Evolutionary conservation across 2,888 invertebrate species (phyloP), one percentile per base, ranked within the genome.

Genomic region (Cryptocephalus moraei): DNA sequence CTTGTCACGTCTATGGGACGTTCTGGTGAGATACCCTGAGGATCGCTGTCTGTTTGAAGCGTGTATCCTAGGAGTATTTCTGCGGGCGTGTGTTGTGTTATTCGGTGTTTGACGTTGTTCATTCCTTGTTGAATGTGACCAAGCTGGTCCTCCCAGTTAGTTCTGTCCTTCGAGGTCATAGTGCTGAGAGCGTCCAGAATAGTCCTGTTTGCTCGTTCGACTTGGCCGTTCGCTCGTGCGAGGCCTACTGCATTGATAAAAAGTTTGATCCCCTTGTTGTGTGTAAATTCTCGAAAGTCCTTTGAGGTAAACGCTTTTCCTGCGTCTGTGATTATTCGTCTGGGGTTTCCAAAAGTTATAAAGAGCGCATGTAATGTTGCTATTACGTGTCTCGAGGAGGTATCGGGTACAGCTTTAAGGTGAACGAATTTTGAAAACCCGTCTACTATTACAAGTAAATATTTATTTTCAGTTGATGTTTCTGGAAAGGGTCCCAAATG

Each of bases 271-370:
- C 56, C 57, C 40, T 57, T 55, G 9, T 60, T 56, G 6, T 46
- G 39, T 44, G 63, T 66, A 49, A 62, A 66, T 4, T 52, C 47
- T 46, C 56, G 46, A 45, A 71, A 70, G 1, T 45, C 41, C 11
- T 56, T 44, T 9, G 41, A 33, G 14, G 42, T 49, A 32, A 46
- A 46, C 38, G 46, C 33, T 32, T 33, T 45, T 10, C 45, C 48
- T 9, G 49, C 33, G 42, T 52, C 50, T 14, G 45, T 36, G 33
- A 52, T 48, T 36, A 50, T 43, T 40, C 52, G 42, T 32, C 33
- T 48, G 10, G 52, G 52, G 14, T 45, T 39, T 34, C 50, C 48
- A 48, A 51, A 48, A 32, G 32, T 12, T 42, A 32, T 43, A 11
- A 52, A 41, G 12, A 44, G 11, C 12, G 43, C 45, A 13, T 40